phyloP scores from a whole-genome alignment of 2,888 invertebrate genomes.

The Mesochorus sp. region DNA sequence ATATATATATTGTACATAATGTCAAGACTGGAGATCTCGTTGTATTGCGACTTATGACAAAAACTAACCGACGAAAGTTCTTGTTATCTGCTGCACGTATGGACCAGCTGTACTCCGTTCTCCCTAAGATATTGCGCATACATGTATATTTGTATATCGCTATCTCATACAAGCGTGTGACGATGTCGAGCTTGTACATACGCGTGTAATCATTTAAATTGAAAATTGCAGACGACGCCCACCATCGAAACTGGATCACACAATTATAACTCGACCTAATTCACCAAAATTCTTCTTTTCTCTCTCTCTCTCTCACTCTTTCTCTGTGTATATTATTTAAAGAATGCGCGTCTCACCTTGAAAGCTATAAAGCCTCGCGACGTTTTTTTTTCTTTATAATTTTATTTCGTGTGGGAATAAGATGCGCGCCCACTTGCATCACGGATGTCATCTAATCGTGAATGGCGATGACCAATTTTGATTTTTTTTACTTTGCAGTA shows the following conservation, averaged over 20 bases:
- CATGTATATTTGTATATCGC: neutral
- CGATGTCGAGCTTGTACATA: neutral
- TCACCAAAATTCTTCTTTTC: constrained; percentile 62
- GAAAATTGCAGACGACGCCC: constrained; percentile 51
- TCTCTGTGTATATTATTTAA: constrained; percentile 66
- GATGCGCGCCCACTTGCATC: neutral
- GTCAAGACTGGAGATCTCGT: neutral
- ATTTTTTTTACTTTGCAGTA: neutral
- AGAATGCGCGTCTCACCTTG: constrained; percentile 61
- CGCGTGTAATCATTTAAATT: constrained; percentile 44
- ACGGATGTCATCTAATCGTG: constrained; percentile 4
- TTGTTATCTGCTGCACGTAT: neutral
- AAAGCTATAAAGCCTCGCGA: constrained; percentile 33
- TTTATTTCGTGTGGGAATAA: neutral
- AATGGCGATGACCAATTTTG: constrained; percentile 33
- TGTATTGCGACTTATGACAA: neutral
- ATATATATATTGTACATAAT: neutral
- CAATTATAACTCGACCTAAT: constrained; percentile 77
- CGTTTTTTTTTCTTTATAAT: constrained; percentile 34
- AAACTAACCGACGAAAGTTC: neutral
- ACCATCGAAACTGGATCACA: constrained; percentile 70
- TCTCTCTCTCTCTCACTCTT: too few species aligned
- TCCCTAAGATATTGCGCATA: neutral
- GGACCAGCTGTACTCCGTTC: neutral
- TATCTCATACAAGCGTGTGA: constrained; percentile 2